Conservation (phyloP, 2,888 invertebrate genomes). For the Hyposoter didymator region DNA sequence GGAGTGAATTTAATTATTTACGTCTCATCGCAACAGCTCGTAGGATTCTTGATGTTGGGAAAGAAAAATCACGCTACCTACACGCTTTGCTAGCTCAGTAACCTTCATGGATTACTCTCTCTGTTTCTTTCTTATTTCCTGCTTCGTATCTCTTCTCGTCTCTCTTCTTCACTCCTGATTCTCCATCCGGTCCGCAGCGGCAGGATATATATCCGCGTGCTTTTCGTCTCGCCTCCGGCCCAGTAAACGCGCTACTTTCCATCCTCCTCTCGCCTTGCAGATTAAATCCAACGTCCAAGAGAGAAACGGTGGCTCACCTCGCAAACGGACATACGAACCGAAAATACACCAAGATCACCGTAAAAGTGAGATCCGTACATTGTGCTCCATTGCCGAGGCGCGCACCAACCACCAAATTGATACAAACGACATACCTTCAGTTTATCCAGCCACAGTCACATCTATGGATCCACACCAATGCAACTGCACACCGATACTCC, state of each 20-base stretch:
- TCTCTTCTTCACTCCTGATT: conserved; percentile 48
- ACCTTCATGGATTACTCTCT: conserved; percentile 56
- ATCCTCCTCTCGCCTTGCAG: conserved; percentile 72
- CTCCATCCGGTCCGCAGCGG: conserved; percentile 2
- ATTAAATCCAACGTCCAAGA: conserved; percentile 76
- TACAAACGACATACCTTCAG: conserved; percentile 78
- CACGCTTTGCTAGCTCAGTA: conserved; percentile 25
- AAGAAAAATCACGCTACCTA: conserved; percentile 68
- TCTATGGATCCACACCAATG: background rate
- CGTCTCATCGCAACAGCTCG: conserved; percentile 69
- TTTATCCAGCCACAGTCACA: conserved; percentile 61
- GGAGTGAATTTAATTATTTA: conserved; percentile 77
- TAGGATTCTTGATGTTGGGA: conserved; percentile 55
- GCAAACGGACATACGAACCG: background rate
- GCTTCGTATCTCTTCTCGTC: background rate
- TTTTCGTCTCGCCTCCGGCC: conserved; percentile 48
- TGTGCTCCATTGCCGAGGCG: conserved; percentile 34
- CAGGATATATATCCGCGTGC: conserved; percentile 52
- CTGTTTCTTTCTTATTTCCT: conserved; percentile 49
- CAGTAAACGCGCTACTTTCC: conserved; percentile 46
- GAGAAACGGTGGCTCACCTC: conserved; percentile 30
- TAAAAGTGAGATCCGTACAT: conserved; percentile 62
- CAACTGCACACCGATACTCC: conserved; percentile 17
- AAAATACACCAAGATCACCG: conserved; percentile 22
- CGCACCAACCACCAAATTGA: conserved; percentile 75